phyloP scores from a whole-genome alignment of 2,113 vertebrate species.

The Peromyscus polionotus region DNA sequence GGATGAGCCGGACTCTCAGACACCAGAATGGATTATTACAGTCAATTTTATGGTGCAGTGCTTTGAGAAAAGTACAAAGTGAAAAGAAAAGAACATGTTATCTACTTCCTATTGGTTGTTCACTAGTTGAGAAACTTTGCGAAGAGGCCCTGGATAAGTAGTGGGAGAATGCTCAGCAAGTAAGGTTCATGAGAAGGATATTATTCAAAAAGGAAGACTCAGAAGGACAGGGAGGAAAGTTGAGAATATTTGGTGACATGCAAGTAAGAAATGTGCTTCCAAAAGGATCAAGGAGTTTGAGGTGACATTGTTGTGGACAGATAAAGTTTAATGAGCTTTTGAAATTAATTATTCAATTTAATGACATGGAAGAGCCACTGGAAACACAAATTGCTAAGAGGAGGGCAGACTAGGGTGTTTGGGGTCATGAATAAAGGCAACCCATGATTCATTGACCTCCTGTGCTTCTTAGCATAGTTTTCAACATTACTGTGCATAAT shows the following conservation, averaged over 20 bases:
- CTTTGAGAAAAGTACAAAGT: neutral
- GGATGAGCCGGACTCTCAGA: neutral
- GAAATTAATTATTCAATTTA: conserved; percentile 32
- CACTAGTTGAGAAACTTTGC: neutral
- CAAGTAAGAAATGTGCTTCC: neutral
- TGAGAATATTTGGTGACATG: neutral
- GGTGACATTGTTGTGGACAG: conserved; percentile 27
- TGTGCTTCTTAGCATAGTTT: conserved; percentile 5
- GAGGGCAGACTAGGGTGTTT: neutral
- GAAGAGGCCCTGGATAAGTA: neutral
- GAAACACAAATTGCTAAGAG: conserved; percentile 25
- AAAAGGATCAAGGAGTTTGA: conserved; percentile 1
- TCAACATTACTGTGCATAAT: conserved; percentile 8
- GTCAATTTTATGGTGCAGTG: neutral
- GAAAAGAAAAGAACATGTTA: neutral
- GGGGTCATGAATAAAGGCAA: conserved; percentile 21
- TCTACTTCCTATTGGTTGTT: neutral
- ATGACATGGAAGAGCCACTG: conserved; percentile 11
- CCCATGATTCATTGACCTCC: neutral
- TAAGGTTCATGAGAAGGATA: no score
- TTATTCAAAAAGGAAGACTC: neutral
- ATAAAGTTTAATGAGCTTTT: conserved; percentile 39
- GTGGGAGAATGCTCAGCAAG: no score
- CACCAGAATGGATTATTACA: neutral
- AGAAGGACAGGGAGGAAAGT: neutral